Evolutionary conservation across 2,113 vertebrate genomes (phyloP).

Genomic region (Origma solitaria): DNA sequence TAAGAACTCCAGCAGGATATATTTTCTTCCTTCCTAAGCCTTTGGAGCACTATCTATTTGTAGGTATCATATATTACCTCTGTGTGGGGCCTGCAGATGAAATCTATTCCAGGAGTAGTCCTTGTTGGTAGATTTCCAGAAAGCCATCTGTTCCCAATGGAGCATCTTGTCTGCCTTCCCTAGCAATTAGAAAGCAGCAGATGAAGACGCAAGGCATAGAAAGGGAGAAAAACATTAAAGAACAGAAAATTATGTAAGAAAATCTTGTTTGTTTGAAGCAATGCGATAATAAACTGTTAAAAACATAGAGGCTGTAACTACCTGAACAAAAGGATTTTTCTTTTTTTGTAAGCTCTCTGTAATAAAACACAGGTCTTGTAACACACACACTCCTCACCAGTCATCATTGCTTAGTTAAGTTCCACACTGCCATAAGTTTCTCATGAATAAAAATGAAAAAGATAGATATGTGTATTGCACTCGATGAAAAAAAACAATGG

Average conservation of each 20-base stretch:
- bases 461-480: fast-evolving
- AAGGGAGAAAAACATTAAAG: not conserved
- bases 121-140: conserved; percentile 56
- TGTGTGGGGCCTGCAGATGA: conserved; percentile 55
- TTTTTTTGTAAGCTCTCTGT: not conserved
- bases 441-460: conserved; percentile 1
- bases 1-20: conserved; percentile 20
- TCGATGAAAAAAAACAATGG: not conserved
- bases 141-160: conserved; percentile 68
- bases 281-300: not conserved
- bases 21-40: conserved; percentile 1
- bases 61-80: conserved; percentile 61
- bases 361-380: not conserved
- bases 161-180: conserved; percentile 58
- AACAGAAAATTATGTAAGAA: not conserved
- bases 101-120: conserved; percentile 60
- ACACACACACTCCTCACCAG: not conserved
- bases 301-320: not conserved
- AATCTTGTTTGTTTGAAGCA: conserved; percentile 5
- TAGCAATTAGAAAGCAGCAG: conserved; percentile 60
- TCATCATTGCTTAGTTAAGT: not conserved
- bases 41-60: conserved; percentile 54
- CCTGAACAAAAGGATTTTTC: not conserved
- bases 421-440: not conserved
- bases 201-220: conserved; percentile 32